Evolutionary conservation across 1,140 invertebrate species (phyloP), one percentile per base, ranked within the genome.

Genomic region (Nebria ingens): DNA sequence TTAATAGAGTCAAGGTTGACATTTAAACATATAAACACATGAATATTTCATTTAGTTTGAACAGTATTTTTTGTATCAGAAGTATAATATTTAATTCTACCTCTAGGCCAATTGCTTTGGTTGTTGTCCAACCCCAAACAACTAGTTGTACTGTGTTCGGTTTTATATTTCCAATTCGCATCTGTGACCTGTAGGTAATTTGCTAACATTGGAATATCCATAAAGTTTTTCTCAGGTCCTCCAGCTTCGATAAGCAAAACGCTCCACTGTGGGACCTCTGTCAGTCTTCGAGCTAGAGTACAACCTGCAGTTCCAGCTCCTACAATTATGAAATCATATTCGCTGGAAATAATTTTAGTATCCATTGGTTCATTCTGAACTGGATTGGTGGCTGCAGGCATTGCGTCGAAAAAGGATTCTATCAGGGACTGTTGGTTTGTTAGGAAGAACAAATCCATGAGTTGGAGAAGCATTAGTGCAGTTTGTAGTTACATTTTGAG

Each of bases 261-360:
- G 54, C 73, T 79, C 73, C 77, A 79, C 54, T 73, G 60, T 1
- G 72, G 71, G 55, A 81, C 78, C 61, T 83, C 82, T 4, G 75
- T 79, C 1, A 84, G 63, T 29, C 87, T 77, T 1, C 75, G 78
- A 0, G 86, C 87, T 2, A 89, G 56, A 0, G 83, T 76, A 52
- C 80, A 81, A 1, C 87, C 87, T 1, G 86, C 84, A 0, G 83
- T 84, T 13, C 87, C 86, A 6, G 83, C 86, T 0, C 87, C 87
- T 9, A 89, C 76, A 0, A 83, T 73, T 17, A 84, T 75, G 56
- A 83, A 83, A 64, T 84, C 81, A 51, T 79, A 83, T 53, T 74
- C 67, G 19, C 58, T 54, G 0, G 67, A 52, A 12, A 71, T 50
- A 0, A 66, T 55, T 0, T 58, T 63, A 2, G 65, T 67, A 21